Base-by-base conservation (phyloP, 2,888 invertebrate genomes). In the Pterobdella sp. region DNA sequence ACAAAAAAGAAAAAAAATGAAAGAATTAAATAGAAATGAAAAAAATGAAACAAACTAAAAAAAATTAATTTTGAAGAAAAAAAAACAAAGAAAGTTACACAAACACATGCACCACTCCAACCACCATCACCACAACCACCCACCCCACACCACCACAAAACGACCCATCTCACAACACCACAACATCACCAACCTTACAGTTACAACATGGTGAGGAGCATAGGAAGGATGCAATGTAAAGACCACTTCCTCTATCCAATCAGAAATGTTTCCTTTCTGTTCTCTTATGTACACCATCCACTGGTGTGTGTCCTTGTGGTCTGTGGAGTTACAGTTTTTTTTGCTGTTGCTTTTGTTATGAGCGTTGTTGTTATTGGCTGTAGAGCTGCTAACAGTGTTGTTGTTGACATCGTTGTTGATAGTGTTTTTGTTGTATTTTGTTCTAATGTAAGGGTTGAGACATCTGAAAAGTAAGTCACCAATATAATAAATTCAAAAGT, bases 221-320 rank as follows among this genome's bases (percentile, higher is more conserved):
- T 65, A 65, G 14, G 34, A 35, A n/a, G 10, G 7, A n/a, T 65
- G 65, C 4, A 65, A 34, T 3, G 4, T 65, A 34, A 65, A 65
- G n/a, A 65, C 29, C 2, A 65, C 65, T 18, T 29, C 34, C 32
- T 65, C 65, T 3, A 65, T 35, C 32, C 65, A 65, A 14, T 29
- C 65, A 35, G 4, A 29, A 29, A 65, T 31, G 22, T 32, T 65
- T 22, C 35, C 65, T 7, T 32, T 22, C 32, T 18, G 3, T 22
- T 35, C 35, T 34, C 65, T 65, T 4, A 65, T 3, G 34, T 65
- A 65, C 7, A 31, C 65, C 65, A 65, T 65, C 65, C 65, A 65
- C 34, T 65, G 65, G 65, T 65, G 65, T 14, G 65, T 65, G 60
- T 56, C 60, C 26, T 56, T 65, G 34, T 4, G 14, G 34, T 10